A percentile compares a stretch with the other conserved stretches of the same genome.
phyloP scores from a whole-genome alignment of 2,888 invertebrate species.

The Phania funesta region DNA sequence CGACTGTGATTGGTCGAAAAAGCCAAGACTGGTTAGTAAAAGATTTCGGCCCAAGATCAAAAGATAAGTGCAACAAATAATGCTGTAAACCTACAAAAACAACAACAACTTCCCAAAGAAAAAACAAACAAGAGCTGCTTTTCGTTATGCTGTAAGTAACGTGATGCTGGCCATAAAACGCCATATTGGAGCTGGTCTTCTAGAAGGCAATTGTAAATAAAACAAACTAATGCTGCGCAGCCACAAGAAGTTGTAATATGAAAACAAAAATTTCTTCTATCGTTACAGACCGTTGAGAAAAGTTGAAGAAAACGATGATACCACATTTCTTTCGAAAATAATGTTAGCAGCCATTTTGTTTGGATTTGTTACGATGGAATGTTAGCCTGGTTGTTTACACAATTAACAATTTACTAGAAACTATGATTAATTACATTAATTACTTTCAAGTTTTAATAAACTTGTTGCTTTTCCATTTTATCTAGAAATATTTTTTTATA shows the following conservation, averaged over 20 bases:
- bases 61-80: conserved; percentile 53
- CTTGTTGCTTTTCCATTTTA: too few species aligned
- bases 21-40: conserved; percentile 50
- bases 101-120: neutral
- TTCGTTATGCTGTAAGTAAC: conserved; percentile 41
- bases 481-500: too few species aligned
- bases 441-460: conserved; percentile 22
- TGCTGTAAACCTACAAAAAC: conserved; percentile 48
- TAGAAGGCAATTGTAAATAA: conserved; percentile 11
- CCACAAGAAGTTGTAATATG: conserved; percentile 7
- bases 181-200: conserved; percentile 53
- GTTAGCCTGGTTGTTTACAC: conserved; percentile 34
- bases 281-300: neutral
- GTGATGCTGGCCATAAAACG: conserved; percentile 48
- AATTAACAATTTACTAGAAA: conserved; percentile 26
- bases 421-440: conserved; percentile 32
- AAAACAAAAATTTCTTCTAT: neutral
- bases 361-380: neutral
- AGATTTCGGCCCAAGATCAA: conserved; percentile 68
- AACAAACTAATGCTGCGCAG: neutral
- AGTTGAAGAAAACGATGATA: neutral
- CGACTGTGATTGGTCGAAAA: conserved; percentile 58
- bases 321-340: neutral
- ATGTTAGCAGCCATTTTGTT: conserved; percentile 49
- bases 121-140: conserved; percentile 12